These are phyloP conservation scores for Torymus tubicola DNA, from an alignment of 2,888 invertebrate species.

Conservation along the genomic window DNA sequence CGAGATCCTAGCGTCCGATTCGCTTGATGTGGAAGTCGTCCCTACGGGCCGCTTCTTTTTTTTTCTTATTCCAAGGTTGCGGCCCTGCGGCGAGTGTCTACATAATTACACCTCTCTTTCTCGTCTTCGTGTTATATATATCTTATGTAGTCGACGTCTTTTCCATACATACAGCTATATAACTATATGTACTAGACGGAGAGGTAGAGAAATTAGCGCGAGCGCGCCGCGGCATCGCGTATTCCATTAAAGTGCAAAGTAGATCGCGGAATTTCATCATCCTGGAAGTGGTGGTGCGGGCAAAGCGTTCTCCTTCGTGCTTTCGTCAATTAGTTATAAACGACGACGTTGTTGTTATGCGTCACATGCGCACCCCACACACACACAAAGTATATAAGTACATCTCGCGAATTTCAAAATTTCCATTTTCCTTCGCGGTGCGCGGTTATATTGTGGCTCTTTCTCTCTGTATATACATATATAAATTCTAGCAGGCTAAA, in stretches of 20 bases:
- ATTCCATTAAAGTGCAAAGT: slow-evolving; percentile 48
- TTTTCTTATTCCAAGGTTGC: background rate
- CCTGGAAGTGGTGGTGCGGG: background rate
- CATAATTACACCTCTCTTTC: background rate
- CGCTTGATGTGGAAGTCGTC: background rate
- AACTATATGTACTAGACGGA: no score
- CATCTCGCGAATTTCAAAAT: slow-evolving; percentile 13
- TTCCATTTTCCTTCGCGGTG: slow-evolving; percentile 17
- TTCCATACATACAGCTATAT: no score
- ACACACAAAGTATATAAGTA: background rate
- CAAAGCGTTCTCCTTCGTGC: background rate
- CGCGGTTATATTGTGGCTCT: background rate
- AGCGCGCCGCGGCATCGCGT: slow-evolving; percentile 32
- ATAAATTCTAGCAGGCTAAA: slow-evolving; percentile 18
- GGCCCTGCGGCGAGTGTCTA: background rate
- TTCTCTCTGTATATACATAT: no score
- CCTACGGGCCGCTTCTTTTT: slow-evolving; percentile 8
- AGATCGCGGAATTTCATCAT: slow-evolving; percentile 24
- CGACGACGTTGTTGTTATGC: no score
- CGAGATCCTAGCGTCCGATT: no score
- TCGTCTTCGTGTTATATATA: background rate
- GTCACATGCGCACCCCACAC: no score
- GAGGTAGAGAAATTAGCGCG: background rate
- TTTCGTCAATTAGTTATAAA: background rate
- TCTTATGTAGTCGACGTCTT: background rate